Base-by-base conservation (phyloP, 2,888 invertebrate genomes). In the Pyrrhosoma nymphula region DNA sequence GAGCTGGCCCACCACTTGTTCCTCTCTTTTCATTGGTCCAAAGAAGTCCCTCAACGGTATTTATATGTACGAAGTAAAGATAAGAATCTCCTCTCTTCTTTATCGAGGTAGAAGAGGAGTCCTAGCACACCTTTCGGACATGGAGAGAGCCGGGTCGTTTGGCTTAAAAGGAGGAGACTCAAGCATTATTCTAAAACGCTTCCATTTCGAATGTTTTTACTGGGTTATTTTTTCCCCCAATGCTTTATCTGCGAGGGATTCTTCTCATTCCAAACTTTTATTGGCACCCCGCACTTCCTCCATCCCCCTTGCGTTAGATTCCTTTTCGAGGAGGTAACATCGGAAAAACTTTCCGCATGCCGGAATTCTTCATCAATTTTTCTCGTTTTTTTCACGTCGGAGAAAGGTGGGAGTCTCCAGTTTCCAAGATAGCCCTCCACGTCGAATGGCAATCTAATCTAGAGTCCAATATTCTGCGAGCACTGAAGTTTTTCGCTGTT, bases 21-120 rank as follows among this genome's bases (percentile, higher is more conserved):
- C 0, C 69, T 8, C 69, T 47, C 93, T 18, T 93, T 93, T n/a
- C 55, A n/a, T 75, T 69, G 63, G 39, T 18, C 60, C 63, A 39
- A 91, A 23, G 0, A 39, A 39, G 93, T 75, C n/a, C 90, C 82
- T 69, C 69, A 26, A 69, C 0, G n/a, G n/a, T 12, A 23, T 82
- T 35, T 18, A 82, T 60, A 16, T 60, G 82, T 16, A 35, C 16
- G 30, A 10, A 35, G 18, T 23, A n/a, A 47, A 75, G 93, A 93
- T 93, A 69, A 47, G 69, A 93, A 93, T 93, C 93, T 47, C 91
- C 55, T 63, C 60, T 47, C 60, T 60, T 60, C 20, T 14, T 60
- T 60, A 3, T 20, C 18, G 16, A 60, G 60, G 60, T 47, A 10
- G n/a, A 63, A 20, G 18, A 69, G n/a, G 63, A 60, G n/a, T 60